Evolutionary conservation across 2,113 vertebrate species (phyloP), one percentile per base, ranked within the genome.

Genomic region (Collichthys lucidus): DNA sequence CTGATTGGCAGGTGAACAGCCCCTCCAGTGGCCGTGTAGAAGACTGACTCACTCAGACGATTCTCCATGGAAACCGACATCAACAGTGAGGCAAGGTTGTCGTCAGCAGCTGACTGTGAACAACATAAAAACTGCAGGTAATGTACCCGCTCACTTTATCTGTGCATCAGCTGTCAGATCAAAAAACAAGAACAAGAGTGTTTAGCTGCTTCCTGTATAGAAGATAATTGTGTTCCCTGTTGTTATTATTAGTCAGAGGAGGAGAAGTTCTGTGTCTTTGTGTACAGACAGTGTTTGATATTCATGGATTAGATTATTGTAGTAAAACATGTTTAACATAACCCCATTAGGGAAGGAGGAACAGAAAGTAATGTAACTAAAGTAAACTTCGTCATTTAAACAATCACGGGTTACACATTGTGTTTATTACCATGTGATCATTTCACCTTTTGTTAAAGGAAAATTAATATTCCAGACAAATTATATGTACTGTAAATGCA

Each of bases 1-100:
- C 52, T 74, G 86, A 47, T 17, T 10, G 44, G 73, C 59, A 50
- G 70, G 16, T 53, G 26, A 86, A 60, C 60, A 70, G 65, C 47
- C 71, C 77, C 82, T 47, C 79, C 50, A 52, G 83, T 78, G 68
- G 75, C 73, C 57, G 19, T 0, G 20, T 42, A n/a, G 47, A 26
- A 11, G n/a, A 61, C 31, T 31, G 31, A 44, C 49, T 56, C 26
- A 2, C 53, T 15, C 67, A 40, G 62, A 15, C 12, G 10, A 2
- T 2, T 90, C 74, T 74, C 89, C 86, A 80, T 82, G 85, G 91
- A 57, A 89, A 94, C 91, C 61, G 46, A 26, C 46, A 52, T 69
- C 85, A 91, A 93, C 92, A 92, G 75, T 67, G 59, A 56, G 74
- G 60, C 12, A 12, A 68, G 47, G 56, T 24, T 71, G 78, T 75